A percentile compares a stretch with the other conserved stretches of the same genome.
Conservation (phyloP, 2,113 vertebrate species). For the Maccullochella peelii region DNA sequence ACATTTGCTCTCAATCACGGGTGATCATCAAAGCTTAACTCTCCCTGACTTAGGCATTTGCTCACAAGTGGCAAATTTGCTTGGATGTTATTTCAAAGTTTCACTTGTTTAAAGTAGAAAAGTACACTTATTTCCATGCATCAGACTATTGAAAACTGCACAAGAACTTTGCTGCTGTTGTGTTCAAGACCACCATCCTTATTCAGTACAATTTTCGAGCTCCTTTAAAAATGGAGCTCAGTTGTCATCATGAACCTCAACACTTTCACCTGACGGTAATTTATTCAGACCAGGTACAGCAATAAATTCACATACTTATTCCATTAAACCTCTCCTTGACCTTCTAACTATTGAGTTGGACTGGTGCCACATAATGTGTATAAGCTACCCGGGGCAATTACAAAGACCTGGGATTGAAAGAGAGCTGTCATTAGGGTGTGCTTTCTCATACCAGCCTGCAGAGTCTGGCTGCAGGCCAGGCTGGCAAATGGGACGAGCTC, state of each 20-base stretch:
- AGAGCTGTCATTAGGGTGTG: constrained; percentile 89
- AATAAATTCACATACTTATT: constrained; percentile 47
- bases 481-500: constrained; percentile 84
- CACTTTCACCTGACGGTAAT: constrained; percentile 48
- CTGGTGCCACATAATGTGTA: constrained; percentile 87
- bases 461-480: constrained; percentile 88
- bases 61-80: constrained; percentile 46
- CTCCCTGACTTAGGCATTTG: constrained; percentile 39
- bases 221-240: constrained; percentile 23
- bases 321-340: constrained; percentile 82
- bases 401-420: constrained; percentile 86
- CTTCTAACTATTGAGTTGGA: constrained; percentile 86
- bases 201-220: neutral
- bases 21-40: constrained; percentile 62
- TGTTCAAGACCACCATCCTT: constrained; percentile 1
- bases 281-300: constrained; percentile 72
- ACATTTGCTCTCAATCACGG: constrained; percentile 66
- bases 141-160: neutral
- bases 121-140: neutral
- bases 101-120: constrained; percentile 21
- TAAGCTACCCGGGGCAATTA: constrained; percentile 90
- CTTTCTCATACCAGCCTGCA: constrained; percentile 91
- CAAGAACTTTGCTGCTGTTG: neutral
- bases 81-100: constrained; percentile 34
- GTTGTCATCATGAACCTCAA: constrained; percentile 49